These are phyloP conservation scores for Erebia palarica DNA, from an alignment of 2,888 invertebrate species.

Conservation along the genomic window DNA sequence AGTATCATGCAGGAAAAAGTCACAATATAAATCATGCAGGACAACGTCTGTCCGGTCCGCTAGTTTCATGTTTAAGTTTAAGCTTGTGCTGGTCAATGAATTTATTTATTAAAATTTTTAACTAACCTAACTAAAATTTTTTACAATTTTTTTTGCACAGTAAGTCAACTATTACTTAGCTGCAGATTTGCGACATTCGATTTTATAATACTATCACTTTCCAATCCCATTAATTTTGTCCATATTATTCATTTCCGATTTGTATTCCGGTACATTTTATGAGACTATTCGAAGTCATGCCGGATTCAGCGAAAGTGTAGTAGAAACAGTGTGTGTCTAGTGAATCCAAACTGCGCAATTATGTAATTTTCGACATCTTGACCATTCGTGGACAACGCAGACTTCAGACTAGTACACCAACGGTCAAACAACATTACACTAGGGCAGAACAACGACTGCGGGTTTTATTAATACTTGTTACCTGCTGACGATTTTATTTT, in stretches of 20 bases:
- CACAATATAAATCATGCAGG: no score
- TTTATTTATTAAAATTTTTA: no score
- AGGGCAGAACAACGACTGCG: no score
- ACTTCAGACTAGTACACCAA: not conserved
- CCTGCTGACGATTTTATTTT: no score
- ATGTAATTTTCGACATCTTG: constrained; percentile 48
- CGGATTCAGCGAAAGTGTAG: constrained; percentile 62
- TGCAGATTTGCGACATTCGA: not conserved
- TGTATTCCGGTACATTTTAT: constrained; percentile 60
- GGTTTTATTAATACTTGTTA: no score
- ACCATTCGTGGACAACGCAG: constrained; percentile 24
- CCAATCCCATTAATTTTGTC: constrained; percentile 39
- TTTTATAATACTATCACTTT: constrained; percentile 37
- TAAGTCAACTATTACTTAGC: not conserved
- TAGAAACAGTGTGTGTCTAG: constrained; percentile 46
- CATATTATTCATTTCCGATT: constrained; percentile 48
- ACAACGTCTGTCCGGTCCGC: no score
- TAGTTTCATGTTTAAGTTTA: no score
- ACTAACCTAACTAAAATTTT: no score
- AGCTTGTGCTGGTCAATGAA: no score
- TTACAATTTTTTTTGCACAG: not conserved
- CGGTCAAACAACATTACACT: no score
- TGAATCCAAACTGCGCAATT: constrained; percentile 67
- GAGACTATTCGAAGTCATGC: constrained; percentile 57
- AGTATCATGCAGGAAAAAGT: no score